phyloP scores from a whole-genome alignment of 2,113 vertebrate species.

The Ictalurus furcatus region DNA sequence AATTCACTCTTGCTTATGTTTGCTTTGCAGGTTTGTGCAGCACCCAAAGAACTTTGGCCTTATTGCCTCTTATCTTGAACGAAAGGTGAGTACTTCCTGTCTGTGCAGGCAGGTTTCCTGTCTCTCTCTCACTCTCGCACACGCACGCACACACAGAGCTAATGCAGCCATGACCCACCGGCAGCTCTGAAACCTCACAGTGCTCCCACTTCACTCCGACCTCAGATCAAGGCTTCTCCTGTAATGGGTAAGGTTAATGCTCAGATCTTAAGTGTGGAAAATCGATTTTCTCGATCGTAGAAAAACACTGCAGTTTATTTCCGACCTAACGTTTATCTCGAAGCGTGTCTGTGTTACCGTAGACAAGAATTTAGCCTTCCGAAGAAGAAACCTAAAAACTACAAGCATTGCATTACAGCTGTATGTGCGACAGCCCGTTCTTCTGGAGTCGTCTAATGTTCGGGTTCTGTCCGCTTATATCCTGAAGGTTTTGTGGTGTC shows the following conservation, averaged over 20 bases:
- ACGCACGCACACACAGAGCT: not conserved
- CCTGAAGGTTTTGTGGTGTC: not conserved
- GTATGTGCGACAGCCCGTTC: not conserved
- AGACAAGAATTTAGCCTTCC: not conserved
- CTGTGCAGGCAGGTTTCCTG: slow-evolving; percentile 13
- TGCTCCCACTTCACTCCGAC: not conserved
- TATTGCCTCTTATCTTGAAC: slow-evolving; percentile 95
- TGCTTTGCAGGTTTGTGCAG: slow-evolving; percentile 86
- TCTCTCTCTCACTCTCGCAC: not conserved
- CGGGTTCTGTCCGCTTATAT: not conserved
- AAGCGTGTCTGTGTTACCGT: not conserved
- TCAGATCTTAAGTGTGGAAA: not conserved
- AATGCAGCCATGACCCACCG: not conserved
- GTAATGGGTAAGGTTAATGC: not conserved
- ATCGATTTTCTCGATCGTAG: not conserved
- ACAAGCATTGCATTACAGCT: no score
- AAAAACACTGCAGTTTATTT: not conserved
- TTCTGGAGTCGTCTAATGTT: not conserved
- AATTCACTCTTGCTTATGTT: slow-evolving; percentile 13
- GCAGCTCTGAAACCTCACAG: not conserved
- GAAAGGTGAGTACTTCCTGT: slow-evolving; percentile 84
- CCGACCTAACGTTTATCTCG: not conserved
- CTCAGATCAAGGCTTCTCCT: not conserved
- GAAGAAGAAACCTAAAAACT: not conserved
- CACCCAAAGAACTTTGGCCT: slow-evolving; percentile 98